Conservation (phyloP, 2,113 vertebrate species). For the Otolemur garnettii region DNA sequence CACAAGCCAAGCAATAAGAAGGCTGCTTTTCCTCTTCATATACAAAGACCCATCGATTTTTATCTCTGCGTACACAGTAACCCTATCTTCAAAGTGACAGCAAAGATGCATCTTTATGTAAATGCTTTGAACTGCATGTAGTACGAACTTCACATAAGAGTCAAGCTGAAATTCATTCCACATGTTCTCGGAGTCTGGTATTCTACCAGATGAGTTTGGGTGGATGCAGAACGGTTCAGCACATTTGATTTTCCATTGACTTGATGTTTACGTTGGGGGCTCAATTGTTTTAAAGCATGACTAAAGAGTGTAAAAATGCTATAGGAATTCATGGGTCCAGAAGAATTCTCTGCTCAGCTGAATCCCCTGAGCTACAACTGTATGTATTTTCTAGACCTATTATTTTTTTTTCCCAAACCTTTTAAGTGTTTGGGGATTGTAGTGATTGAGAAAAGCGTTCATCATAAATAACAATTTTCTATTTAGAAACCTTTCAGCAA, state of each 20-base stretch:
- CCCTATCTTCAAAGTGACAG: conserved; percentile 75
- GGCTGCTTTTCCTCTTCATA: background rate
- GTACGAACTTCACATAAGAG: conserved; percentile 71
- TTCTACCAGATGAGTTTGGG: conserved; percentile 83
- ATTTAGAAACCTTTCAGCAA: conserved; percentile 73
- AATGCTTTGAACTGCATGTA: conserved; percentile 77
- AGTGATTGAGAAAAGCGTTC: conserved; percentile 77
- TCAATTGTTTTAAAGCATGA: conserved; percentile 89
- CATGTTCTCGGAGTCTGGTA: conserved; percentile 75
- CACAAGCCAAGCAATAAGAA: background rate
- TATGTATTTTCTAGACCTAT: conserved; percentile 80
- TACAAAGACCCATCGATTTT: conserved; percentile 22
- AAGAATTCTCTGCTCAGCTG: conserved; percentile 85
- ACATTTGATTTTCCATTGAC: conserved; percentile 83
- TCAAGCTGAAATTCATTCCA: conserved; percentile 85
- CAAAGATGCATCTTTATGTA: conserved; percentile 73
- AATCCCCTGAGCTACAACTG: conserved; percentile 80
- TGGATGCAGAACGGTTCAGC: conserved; percentile 81
- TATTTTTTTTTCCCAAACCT: conserved; percentile 73
- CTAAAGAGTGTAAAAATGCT: conserved; percentile 86
- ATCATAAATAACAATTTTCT: conserved; percentile 80
- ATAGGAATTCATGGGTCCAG: conserved; percentile 82
- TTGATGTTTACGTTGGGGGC: conserved; percentile 84
- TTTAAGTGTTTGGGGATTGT: conserved; percentile 84
- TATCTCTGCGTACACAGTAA: conserved; percentile 44